Base-by-base conservation (phyloP, 2,113 vertebrate genomes). In the Trichechus manatus region DNA sequence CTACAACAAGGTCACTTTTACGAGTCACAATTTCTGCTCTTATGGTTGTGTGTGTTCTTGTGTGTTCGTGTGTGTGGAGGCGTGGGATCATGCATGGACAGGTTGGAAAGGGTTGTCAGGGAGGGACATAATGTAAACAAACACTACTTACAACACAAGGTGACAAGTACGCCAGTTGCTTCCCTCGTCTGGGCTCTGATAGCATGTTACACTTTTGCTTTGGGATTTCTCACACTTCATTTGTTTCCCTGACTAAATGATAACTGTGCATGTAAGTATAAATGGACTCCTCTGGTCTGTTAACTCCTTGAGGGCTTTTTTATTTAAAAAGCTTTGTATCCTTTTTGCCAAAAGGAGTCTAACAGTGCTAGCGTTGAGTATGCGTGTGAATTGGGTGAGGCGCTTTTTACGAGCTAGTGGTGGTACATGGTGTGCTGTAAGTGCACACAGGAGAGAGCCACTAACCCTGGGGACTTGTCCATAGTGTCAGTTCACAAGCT, bases 91-190 rank as follows among this genome's bases (percentile, higher is more conserved):
- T 42, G 53, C 59, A 31, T 27, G 56, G 53, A 47, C 91, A 25
- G 79, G 63, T 91, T 91, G 89, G 66, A 87, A 93, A 70, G 80
- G 11, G 63, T 90, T 94, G 86, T 90, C 72, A 31, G 66, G 80
- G 93, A 96, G 93, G 39, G 81, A 70, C n/a, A 17, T 15, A 78
- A 56, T 66, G 61, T 90, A 95, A 96, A 90, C 94, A 96, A 44
- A 87, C 33, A 61, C 56, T 80, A 0, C 63, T 75, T 61, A 20
- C 15, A 39, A 1, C 15, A 27, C 33, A 33, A 23, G 1, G 56
- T 79, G 75, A 44, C 70, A 15, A 50, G 50, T 81, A 61, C 66
- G 44, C 87, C 42, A 47, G 84, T 95, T 87, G 56, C 87, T 87
- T 94, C 63, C 83, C 75, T 89, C 70, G 78, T 72, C 39, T 89